Evolutionary conservation across 1,140 invertebrate genomes (phyloP).

Genomic region (Orius insidiosus): DNA sequence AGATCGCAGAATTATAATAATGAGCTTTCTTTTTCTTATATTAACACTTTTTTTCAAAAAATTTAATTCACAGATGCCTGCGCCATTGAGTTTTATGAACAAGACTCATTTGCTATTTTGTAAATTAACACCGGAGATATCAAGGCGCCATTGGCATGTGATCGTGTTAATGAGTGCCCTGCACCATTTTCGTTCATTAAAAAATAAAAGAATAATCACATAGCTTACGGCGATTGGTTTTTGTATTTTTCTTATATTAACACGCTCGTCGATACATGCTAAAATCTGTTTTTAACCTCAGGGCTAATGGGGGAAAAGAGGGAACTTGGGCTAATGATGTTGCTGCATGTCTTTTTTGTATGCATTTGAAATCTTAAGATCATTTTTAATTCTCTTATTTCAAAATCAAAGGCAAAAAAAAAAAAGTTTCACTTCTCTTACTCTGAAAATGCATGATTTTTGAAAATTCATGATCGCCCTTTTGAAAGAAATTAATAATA

Average conservation of each 20-base stretch:
- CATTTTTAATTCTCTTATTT: not conserved
- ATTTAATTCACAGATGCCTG: not conserved
- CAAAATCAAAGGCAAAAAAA: not conserved
- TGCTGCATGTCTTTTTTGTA: conserved; percentile 1
- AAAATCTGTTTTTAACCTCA: too few species aligned
- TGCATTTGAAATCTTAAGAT: conserved; percentile 2
- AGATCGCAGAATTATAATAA: conserved; percentile 7
- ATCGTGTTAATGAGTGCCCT: not conserved
- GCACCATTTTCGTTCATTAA: not conserved
- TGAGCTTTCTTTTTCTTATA: conserved; percentile 14
- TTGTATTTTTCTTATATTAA: too few species aligned
- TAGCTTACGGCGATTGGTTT: too few species aligned
- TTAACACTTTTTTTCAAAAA: conserved; percentile 11
- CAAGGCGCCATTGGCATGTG: not conserved
- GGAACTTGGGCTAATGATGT: too few species aligned
- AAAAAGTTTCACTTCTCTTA: not conserved
- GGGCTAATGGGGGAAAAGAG: too few species aligned
- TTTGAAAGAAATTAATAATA: not conserved
- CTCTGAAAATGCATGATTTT: not conserved
- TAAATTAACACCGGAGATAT: not conserved
- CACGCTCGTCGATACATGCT: too few species aligned
- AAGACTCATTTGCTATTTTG: not conserved
- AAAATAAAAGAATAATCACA: too few species aligned
- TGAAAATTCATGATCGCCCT: not conserved
- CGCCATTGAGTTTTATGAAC: not conserved